Evolutionary conservation across 2,888 invertebrate species (phyloP), one percentile per base, ranked within the genome.

Genomic region (Auanema sp.): DNA sequence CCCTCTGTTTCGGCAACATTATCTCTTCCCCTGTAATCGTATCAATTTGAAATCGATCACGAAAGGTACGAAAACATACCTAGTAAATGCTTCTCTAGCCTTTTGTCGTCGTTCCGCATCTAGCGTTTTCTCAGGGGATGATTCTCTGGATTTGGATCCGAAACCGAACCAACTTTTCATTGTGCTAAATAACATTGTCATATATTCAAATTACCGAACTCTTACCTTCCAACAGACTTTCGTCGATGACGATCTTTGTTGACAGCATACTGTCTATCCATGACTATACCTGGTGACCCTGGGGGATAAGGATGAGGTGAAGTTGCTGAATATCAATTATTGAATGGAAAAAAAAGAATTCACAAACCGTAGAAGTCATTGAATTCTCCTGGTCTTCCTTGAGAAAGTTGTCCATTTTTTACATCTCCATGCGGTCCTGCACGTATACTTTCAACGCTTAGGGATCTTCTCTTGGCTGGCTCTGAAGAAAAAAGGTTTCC

Each of bases 151-250:
- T 44, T 73, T 73, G 54, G 67, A 66, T 44, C 73, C 71, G 50
- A 76, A 64, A 33, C 72, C 70, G 53, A 77, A 76, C 58, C 68
- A 70, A 60, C 66, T 76, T 49, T 66, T 64, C 65, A 76, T 68
- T 1, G 68, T 68, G 60, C 75, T 76, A 65, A 59, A n/a, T n/a
- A n/a, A n/a, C n/a, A n/a, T n/a, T n/a, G 65, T 47, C 3, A 41
- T 14, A 14, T 18, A 44, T 55, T 24, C 58, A 16, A 12, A 54
- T 5, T 24, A 14, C 12, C 18, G 24, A 10, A n/a, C 49, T 60
- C 63, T 64, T 62, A 68, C 71, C 64, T 68, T 60, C 73, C 73
- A 14, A 76, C 66, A 59, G 72, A 72, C 53, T 72, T 75, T 41
- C 72, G n/a, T 55, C 67, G 58, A 47, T 66, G 60, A 21, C 66